Conservation (phyloP, 2,113 vertebrate genomes). For the Mastomys natalensis region DNA sequence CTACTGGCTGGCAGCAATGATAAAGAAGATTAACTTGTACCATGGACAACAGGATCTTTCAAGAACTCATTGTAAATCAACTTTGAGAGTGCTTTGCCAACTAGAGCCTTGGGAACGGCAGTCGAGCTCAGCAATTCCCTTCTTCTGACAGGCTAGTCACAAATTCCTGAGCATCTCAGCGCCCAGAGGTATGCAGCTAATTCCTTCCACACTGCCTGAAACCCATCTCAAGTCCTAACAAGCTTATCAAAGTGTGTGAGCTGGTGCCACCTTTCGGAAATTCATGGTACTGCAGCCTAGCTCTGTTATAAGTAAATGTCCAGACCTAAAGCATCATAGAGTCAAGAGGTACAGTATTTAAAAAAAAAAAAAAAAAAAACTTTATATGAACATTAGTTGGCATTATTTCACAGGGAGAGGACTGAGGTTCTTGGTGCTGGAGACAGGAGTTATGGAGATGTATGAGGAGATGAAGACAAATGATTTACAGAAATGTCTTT, state of each 20-base stretch:
- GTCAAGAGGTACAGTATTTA: background rate
- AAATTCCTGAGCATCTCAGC: background rate
- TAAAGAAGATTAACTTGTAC: background rate
- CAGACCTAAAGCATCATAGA: background rate
- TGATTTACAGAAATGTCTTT: background rate
- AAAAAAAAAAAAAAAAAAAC: background rate
- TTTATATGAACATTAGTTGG: background rate
- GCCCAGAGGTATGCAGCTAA: background rate
- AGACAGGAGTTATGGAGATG: background rate
- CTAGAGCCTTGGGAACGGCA: background rate
- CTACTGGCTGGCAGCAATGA: background rate
- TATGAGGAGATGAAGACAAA: background rate
- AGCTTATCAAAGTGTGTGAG: background rate
- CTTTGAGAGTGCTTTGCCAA: background rate
- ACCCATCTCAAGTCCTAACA: background rate
- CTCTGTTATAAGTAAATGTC: background rate
- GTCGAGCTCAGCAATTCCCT: background rate
- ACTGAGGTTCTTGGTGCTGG: background rate
- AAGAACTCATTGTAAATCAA: conserved; percentile 8
- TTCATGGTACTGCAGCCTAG: background rate
- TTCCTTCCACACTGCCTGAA: conserved; percentile 11
- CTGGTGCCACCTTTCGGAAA: background rate
- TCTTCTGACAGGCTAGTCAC: background rate
- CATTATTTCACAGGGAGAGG: background rate
- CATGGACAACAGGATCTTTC: background rate